Conservation (phyloP, 2,113 vertebrate genomes). For the Thinocorus orbignyianus region DNA sequence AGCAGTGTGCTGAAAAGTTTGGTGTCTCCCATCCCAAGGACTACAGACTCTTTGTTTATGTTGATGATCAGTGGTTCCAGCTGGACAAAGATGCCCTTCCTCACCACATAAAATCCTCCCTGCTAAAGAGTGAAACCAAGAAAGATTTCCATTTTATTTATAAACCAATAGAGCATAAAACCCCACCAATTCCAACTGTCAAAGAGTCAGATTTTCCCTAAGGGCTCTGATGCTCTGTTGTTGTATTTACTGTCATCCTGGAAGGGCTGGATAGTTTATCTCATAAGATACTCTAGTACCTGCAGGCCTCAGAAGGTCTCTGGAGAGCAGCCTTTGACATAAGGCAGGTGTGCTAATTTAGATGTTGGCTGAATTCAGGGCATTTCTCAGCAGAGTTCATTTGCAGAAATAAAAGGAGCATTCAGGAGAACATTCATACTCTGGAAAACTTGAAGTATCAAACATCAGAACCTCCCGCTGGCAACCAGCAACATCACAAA, state of each 20-base stretch:
- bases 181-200: slow-evolving; percentile 48
- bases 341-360: background rate
- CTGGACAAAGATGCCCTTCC: slow-evolving; percentile 83
- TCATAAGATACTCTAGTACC: background rate
- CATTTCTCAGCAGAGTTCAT: background rate
- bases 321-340: background rate
- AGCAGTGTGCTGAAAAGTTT: slow-evolving; percentile 89
- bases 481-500: background rate
- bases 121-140: slow-evolving; percentile 80
- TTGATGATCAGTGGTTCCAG: slow-evolving; percentile 77
- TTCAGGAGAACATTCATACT: background rate
- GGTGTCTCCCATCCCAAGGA: slow-evolving; percentile 76
- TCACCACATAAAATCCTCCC: slow-evolving; percentile 83
- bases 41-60: slow-evolving; percentile 81
- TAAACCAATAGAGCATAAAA: slow-evolving; percentile 70
- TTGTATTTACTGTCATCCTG: background rate
- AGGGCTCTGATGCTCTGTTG: background rate
- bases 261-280: background rate
- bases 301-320: background rate
- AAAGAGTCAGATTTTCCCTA: slow-evolving; percentile 74
- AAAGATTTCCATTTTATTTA: slow-evolving; percentile 91
- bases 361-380: background rate
- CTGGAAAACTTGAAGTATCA: slow-evolving; percentile 50
- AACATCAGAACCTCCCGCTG: background rate
- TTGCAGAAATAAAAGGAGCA: background rate